These are phyloP conservation scores for Nicator chloris DNA, from an alignment of 2,113 vertebrate genomes.

Conservation along the genomic window DNA sequence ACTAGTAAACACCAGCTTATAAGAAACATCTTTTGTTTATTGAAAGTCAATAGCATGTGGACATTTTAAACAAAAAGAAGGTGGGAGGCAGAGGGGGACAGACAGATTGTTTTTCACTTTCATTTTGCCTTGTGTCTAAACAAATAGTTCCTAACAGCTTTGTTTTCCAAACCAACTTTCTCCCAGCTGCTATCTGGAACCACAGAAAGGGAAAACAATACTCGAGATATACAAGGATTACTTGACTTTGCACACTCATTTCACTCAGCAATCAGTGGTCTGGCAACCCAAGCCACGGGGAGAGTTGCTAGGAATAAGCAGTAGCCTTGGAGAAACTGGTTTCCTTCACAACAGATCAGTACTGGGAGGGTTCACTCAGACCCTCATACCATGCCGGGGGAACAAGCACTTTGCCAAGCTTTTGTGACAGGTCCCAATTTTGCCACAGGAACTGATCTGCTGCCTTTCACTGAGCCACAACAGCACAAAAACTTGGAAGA, in stretches of 20 bases:
- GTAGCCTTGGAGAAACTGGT: neutral
- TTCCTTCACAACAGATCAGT: neutral
- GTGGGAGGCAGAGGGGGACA: slow-evolving; percentile 17
- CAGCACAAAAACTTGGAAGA: neutral
- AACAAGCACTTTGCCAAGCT: neutral
- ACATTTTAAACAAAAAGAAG: slow-evolving; percentile 58
- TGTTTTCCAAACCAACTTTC: slow-evolving; percentile 58
- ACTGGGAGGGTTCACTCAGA: neutral
- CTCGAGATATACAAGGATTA: neutral
- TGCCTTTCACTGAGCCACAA: neutral
- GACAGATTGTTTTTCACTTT: slow-evolving; percentile 55
- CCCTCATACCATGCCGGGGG: neutral
- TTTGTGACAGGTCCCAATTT: neutral
- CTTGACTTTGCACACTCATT: neutral
- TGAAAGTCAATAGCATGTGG: slow-evolving; percentile 28
- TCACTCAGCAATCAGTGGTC: neutral
- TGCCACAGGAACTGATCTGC: rapidly evolving
- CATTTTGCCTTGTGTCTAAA: slow-evolving; percentile 55
- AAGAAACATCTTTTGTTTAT: slow-evolving; percentile 57
- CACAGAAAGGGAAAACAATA: slow-evolving; percentile 6
- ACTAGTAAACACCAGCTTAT: slow-evolving; percentile 3
- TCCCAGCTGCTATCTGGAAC: slow-evolving; percentile 46
- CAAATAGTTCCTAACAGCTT: slow-evolving; percentile 50
- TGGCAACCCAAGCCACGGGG: neutral
- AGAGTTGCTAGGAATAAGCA: neutral